These are phyloP conservation scores for Bombus huntii DNA, from an alignment of 1,140 invertebrate species.

Conservation along the genomic window DNA sequence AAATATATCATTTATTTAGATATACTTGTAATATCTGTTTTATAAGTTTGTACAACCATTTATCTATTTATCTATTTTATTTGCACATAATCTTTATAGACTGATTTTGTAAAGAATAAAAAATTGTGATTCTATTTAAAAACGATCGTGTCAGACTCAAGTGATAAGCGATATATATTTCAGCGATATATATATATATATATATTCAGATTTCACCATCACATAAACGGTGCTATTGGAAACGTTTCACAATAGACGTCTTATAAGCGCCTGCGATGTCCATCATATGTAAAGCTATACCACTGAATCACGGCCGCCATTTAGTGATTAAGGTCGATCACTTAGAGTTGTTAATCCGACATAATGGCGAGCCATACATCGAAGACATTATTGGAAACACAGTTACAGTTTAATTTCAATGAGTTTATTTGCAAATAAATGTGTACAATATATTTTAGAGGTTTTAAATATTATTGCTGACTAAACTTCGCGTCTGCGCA, in stretches of 20 bases:
- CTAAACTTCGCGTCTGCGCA: too few relatives aligned
- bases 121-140: neutral
- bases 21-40: too few relatives aligned
- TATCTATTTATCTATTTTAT: neutral
- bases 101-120: neutral
- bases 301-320: constrained; percentile 13
- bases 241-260: neutral
- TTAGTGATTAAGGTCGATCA: constrained; percentile 20
- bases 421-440: neutral
- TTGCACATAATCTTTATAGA: neutral
- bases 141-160: accelerated
- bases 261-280: neutral
- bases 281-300: neutral
- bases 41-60: neutral
- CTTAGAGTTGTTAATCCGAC: neutral
- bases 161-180: neutral
- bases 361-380: too few relatives aligned
- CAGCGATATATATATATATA: too few relatives aligned
- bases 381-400: neutral
- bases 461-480: too few relatives aligned
- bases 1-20: neutral
- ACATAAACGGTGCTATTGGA: neutral
- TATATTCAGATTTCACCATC: neutral
- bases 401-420: neutral
- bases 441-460: too few relatives aligned